Evolutionary conservation across 2,113 vertebrate species (phyloP).

Genomic region (Elephantulus edwardii): DNA sequence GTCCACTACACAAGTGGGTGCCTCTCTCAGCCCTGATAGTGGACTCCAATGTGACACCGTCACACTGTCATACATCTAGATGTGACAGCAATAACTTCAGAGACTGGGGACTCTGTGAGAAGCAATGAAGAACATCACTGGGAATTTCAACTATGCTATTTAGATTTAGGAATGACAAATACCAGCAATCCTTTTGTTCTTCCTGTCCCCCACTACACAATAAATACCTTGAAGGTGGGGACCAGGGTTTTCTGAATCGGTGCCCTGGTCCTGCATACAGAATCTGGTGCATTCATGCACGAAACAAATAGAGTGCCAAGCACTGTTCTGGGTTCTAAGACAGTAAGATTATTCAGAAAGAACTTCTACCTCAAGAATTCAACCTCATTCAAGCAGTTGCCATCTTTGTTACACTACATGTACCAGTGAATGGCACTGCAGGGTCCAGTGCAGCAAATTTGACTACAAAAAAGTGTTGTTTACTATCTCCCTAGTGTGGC

Average conservation of each 20-base stretch:
- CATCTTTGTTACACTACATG: background rate
- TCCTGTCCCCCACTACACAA: background rate
- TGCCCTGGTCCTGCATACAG: background rate
- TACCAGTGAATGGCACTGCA: background rate
- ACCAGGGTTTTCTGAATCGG: background rate
- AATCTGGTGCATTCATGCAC: background rate
- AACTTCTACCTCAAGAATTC: slow-evolving; percentile 1
- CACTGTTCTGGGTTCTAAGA: background rate
- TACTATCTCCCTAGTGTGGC: background rate
- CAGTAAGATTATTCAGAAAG: background rate
- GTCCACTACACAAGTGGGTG: slow-evolving; percentile 48
- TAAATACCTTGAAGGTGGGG: background rate
- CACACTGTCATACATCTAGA: slow-evolving; percentile 25
- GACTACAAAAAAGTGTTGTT: background rate
- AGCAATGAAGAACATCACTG: background rate
- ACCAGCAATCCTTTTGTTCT: background rate
- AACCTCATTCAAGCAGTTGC: background rate
- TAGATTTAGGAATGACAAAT: slow-evolving; percentile 4
- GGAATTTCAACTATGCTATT: background rate
- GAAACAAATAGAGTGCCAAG: background rate
- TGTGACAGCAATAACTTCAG: slow-evolving; percentile 37
- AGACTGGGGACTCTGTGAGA: background rate
- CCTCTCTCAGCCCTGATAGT: slow-evolving; percentile 57
- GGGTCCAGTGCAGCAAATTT: background rate
- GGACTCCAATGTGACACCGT: slow-evolving; percentile 16